Percentiles rank a stretch among this genome's conserved stretches.
Conservation (phyloP, 2,113 vertebrate genomes). For the Octodon degus region DNA sequence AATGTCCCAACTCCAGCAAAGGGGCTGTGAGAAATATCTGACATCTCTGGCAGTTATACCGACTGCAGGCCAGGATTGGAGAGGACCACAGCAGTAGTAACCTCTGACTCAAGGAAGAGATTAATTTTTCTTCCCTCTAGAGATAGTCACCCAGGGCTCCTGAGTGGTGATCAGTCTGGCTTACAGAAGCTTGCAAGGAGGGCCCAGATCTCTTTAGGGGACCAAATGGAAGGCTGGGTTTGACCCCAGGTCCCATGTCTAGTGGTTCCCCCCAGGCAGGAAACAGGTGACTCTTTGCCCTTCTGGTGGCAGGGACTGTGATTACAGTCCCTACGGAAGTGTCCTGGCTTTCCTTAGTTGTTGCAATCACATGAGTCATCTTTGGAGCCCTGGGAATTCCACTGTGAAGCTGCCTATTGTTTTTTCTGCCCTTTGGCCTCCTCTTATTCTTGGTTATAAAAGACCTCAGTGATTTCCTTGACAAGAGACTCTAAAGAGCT, state of each 20-base stretch:
- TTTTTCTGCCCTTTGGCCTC: not conserved
- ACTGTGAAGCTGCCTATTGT: not conserved
- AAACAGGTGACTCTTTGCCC: not conserved
- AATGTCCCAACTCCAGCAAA: not conserved
- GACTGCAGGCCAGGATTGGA: not conserved
- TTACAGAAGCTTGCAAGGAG: not conserved
- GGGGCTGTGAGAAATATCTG: not conserved
- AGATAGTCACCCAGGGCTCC: not conserved
- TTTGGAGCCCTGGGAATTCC: not conserved
- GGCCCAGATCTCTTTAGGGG: not conserved
- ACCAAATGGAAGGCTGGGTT: not conserved
- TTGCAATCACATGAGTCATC: not conserved
- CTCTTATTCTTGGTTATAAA: not conserved
- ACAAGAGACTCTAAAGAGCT: not conserved
- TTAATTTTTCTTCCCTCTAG: not conserved
- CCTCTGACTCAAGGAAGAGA: not conserved
- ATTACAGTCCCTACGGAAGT: not conserved
- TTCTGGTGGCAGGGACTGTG: not conserved
- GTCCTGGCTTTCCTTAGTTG: not conserved
- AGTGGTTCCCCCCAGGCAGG: not conserved
- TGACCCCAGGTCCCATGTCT: not conserved
- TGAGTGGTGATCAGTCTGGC: not conserved
- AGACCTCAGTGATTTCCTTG: not conserved
- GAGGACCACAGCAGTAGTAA: not conserved
- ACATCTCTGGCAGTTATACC: not conserved